phyloP scores from a whole-genome alignment of 2,113 vertebrate species.

The Bombycilla garrulus region DNA sequence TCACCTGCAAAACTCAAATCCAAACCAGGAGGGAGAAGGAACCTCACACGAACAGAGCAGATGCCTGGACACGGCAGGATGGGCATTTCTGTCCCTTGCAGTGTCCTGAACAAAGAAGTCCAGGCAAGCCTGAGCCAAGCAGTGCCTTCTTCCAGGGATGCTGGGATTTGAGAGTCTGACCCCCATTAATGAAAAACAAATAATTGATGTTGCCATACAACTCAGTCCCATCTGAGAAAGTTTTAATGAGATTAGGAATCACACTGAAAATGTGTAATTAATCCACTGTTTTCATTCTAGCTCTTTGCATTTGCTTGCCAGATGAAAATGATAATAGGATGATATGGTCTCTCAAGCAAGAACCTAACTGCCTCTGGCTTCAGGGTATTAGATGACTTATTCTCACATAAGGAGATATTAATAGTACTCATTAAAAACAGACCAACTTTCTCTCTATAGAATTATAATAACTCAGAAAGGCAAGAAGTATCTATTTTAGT shows the following conservation, averaged over 20 bases:
- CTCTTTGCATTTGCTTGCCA: constrained; percentile 17
- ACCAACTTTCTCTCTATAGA: not conserved
- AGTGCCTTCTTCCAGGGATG: not conserved
- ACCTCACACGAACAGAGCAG: rapidly evolving
- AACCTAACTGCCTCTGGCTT: constrained; percentile 18
- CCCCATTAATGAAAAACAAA: not conserved
- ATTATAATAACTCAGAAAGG: not conserved
- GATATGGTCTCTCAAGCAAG: constrained; percentile 14
- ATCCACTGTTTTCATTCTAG: not conserved
- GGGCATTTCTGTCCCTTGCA: rapidly evolving
- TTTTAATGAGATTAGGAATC: constrained; percentile 7
- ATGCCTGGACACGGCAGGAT: rapidly evolving
- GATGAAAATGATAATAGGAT: constrained; percentile 33
- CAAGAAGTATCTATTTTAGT: not conserved
- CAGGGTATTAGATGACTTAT: constrained; percentile 15
- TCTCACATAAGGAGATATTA: constrained; percentile 40
- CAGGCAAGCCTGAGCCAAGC: not conserved
- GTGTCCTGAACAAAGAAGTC: rapidly evolving
- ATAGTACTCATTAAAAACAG: constrained; percentile 22
- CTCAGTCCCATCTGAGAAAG: not conserved
- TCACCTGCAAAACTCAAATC: not conserved
- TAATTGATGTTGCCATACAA: not conserved
- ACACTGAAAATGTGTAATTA: not conserved
- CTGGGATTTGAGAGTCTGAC: rapidly evolving
- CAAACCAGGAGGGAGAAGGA: not conserved